Evolutionary conservation across 2,888 invertebrate genomes (phyloP).

Genomic region (Podotricha telesiphe): DNA sequence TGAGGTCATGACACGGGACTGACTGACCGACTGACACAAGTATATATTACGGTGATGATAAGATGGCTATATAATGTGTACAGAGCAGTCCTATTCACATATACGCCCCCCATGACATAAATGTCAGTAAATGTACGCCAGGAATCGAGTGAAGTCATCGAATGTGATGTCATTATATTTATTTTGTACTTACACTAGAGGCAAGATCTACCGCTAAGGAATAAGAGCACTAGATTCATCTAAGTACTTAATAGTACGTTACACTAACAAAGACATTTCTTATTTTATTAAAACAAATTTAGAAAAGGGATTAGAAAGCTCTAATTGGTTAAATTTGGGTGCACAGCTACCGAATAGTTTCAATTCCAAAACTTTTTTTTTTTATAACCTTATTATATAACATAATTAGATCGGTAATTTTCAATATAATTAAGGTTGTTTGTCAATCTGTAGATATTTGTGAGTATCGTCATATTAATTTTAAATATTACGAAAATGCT

Average conservation of each 20-base stretch:
- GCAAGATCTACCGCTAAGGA: constrained; percentile 53
- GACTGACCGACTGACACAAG: background rate
- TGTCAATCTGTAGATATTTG: background rate
- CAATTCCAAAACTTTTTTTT: constrained; percentile 1
- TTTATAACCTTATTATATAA: constrained; percentile 26
- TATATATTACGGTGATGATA: background rate
- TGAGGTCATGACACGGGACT: background rate
- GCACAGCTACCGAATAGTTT: constrained; percentile 10
- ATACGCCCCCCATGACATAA: background rate
- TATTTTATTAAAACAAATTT: constrained; percentile 6
- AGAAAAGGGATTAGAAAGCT: background rate
- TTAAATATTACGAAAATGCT: constrained; percentile 17
- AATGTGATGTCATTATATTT: constrained; percentile 2
- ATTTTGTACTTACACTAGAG: constrained; percentile 57
- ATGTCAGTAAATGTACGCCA: background rate
- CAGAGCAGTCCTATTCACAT: background rate
- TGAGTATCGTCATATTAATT: background rate
- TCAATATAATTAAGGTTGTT: background rate
- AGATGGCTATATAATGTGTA: background rate
- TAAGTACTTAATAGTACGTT: constrained; percentile 18
- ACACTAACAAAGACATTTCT: constrained; percentile 15
- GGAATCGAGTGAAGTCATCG: background rate
- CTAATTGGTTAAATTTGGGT: constrained; percentile 20
- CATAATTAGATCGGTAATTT: background rate
- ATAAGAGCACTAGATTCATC: constrained; percentile 25